Evolutionary conservation across 2,888 invertebrate genomes (phyloP).

Genomic region (Idaea biselata): DNA sequence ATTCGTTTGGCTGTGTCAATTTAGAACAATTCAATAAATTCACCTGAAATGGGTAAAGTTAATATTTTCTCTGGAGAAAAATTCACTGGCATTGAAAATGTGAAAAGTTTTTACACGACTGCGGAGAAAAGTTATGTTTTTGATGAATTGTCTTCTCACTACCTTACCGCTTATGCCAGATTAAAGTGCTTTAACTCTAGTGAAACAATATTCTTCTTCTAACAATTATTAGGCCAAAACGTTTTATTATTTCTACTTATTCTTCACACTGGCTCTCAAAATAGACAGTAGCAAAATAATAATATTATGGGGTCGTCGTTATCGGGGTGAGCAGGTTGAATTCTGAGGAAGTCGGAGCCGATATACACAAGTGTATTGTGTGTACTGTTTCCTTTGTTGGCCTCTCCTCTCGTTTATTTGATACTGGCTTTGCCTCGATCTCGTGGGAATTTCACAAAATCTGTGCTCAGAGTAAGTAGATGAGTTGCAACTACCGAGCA

Average conservation of each 20-base stretch:
- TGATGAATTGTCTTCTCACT: not conserved
- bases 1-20: not conserved
- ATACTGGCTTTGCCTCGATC: slow-evolving; percentile 4
- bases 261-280: not conserved
- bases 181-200: not conserved
- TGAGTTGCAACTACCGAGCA: not conserved
- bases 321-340: slow-evolving; percentile 14
- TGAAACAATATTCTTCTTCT: not conserved
- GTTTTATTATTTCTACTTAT: not conserved
- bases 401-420: slow-evolving; percentile 17
- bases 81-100: not conserved
- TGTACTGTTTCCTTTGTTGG: slow-evolving; percentile 12
- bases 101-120: not conserved
- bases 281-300: not conserved
- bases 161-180: not conserved
- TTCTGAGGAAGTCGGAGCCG: slow-evolving; percentile 19
- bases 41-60: not conserved
- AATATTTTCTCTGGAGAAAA: not conserved
- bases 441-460: not conserved
- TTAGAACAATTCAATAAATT: not conserved
- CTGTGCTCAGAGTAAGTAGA: not conserved
- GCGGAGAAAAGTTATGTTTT: not conserved
- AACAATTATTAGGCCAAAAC: not conserved
- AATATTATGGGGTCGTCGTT: slow-evolving; percentile 9
- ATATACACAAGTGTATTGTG: slow-evolving; percentile 19